Base-by-base conservation (phyloP, 2,113 vertebrate species). In the Tragelaphus buxtoni region DNA sequence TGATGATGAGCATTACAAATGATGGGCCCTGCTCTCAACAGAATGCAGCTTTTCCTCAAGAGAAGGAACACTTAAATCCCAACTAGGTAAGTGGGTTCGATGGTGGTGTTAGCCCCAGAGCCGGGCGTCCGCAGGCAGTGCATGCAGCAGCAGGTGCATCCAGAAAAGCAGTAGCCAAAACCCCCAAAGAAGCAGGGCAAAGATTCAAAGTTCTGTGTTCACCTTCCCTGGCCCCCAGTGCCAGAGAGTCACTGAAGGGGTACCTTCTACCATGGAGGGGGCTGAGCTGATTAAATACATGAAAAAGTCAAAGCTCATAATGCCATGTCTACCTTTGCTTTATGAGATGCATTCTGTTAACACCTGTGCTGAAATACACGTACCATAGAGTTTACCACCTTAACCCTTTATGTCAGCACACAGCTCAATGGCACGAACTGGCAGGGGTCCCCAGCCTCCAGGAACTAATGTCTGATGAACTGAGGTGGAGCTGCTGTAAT, bases 141-240 rank as follows among this genome's bases (percentile, higher is more conserved):
- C 42, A 24, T 0, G 2, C 0, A 2, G 20, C 35, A 4, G 32
- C 24, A 0, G 30, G 11, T 5, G 5, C 22, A 0, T 8, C 2
- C 2, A 16, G 32, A 72, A 11, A 11, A 9, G 58, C 6, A 1
- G 22, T 0, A 13, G 13, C n/a, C n/a, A 5, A 39, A 22, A 69
- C 9, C 65, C n/a, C 65, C 47, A 3, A 18, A 60, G 26, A 90
- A 39, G 26, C 3, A 6, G 53, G 30, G 12, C 1, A 0, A 11
- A 11, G 6, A 8, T 8, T 24, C 0, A 2, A 18, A 22, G 18
- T 9, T 13, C 72, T 4, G 35, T 8, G 22, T 4, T 4, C 35
- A 0, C 49, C 32, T 20, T 17, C 53, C 20, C 7, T 0, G 3
- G n/a, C 26, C 26, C 16, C 9, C 0, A 2, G 9, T 2, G 20